Percentiles rank a stretch among this genome's conserved stretches.
phyloP scores from a whole-genome alignment of 2,113 vertebrate genomes.

The Bubo bubo region DNA sequence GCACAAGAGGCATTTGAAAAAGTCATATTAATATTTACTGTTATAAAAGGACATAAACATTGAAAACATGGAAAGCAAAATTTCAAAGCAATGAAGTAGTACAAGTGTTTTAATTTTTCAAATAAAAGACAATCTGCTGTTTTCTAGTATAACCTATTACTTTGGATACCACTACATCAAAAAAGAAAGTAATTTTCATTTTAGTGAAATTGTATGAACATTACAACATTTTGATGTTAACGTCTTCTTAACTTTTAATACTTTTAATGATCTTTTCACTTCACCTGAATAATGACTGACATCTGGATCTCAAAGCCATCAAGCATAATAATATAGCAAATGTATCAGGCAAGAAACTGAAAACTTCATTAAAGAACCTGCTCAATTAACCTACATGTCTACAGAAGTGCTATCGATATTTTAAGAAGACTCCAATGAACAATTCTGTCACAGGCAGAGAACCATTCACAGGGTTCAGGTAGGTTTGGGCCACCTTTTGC shows the following conservation, averaged over 20 bases:
- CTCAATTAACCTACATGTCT: neutral
- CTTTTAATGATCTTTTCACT: neutral
- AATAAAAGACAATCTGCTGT: neutral
- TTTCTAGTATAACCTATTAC: neutral
- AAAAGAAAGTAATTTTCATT: neutral
- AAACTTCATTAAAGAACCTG: neutral
- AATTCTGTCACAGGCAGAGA: neutral
- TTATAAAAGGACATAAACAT: neutral
- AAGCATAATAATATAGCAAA: neutral
- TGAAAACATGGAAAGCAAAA: neutral
- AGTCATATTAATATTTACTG: neutral
- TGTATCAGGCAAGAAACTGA: neutral
- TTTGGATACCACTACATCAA: neutral
- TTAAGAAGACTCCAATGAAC: neutral
- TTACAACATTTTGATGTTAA: neutral
- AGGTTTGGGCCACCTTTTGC: neutral
- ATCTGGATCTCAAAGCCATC: neutral
- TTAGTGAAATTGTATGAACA: neutral
- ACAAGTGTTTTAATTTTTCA: neutral
- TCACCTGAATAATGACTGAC: neutral
- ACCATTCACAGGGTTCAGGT: neutral
- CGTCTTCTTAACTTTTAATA: neutral
- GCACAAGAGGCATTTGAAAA: neutral
- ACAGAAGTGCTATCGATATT: neutral
- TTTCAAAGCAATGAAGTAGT: neutral